Conservation (phyloP, 2,113 vertebrate genomes). For the Rhinopomastus cyanomelas region DNA sequence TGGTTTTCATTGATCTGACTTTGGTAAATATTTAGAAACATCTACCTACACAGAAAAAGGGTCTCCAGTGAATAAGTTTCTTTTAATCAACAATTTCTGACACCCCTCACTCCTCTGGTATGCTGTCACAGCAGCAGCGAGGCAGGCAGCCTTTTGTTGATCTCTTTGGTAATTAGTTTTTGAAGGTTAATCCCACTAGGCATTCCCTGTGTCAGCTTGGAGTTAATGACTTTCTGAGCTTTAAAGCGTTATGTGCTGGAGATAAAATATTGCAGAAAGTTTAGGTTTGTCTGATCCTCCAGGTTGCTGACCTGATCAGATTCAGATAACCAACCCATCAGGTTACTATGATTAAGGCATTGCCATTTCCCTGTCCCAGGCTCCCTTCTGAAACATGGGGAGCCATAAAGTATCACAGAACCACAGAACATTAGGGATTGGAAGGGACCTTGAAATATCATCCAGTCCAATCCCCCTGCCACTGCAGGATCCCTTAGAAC, state of each 20-base stretch:
- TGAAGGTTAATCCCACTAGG: constrained; percentile 62
- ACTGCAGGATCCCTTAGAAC: too few relatives aligned
- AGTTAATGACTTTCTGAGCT: constrained; percentile 49
- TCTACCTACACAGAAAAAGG: background rate
- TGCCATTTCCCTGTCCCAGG: background rate
- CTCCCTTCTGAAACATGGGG: background rate
- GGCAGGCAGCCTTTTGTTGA: constrained; percentile 35
- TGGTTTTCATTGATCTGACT: background rate
- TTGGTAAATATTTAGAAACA: background rate
- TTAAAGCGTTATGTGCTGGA: background rate
- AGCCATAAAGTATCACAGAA: background rate
- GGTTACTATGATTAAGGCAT: background rate
- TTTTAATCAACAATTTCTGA: background rate
- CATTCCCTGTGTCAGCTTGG: constrained; percentile 19
- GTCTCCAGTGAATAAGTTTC: background rate
- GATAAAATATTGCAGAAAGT: constrained; percentile 23
- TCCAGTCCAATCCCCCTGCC: too few relatives aligned
- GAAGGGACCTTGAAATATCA: too few relatives aligned
- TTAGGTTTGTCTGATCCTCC: background rate
- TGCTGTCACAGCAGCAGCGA: background rate
- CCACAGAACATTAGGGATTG: too few relatives aligned
- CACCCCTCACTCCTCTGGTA: background rate
- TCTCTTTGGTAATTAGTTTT: constrained; percentile 66
- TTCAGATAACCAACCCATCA: background rate
- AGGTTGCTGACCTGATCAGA: background rate